A percentile compares a stretch with the other conserved stretches of the same genome.
phyloP scores from a whole-genome alignment of 2,113 vertebrate genomes.

The Stomatorhinus ivindoensis region DNA sequence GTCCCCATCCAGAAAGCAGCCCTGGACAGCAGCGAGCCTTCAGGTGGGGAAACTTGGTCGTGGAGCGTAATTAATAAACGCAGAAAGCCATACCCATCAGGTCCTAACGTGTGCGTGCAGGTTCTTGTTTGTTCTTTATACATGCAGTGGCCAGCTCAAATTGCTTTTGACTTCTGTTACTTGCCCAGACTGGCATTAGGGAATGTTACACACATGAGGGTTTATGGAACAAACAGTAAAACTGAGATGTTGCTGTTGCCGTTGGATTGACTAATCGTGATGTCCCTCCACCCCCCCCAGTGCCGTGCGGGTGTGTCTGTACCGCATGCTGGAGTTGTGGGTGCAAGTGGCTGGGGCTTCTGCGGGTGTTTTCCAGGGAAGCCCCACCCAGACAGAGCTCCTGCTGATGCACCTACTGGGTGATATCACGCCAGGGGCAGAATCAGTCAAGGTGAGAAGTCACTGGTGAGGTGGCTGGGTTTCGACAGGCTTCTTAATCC shows the following conservation, averaged over 20 bases:
- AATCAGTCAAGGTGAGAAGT: conserved; percentile 64
- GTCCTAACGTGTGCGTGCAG: not conserved
- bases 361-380: conserved; percentile 66
- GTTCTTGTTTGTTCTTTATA: not conserved
- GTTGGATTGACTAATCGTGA: not conserved
- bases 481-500: not conserved
- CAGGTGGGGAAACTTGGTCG: conserved; percentile 56
- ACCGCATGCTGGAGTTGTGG: conserved; percentile 71
- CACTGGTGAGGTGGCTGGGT: not conserved
- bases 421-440: conserved; percentile 66
- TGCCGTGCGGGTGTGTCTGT: conserved; percentile 65
- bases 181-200: not conserved
- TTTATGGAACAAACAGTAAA: not conserved
- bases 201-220: not conserved
- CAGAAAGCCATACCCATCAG: not conserved
- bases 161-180: not conserved
- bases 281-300: conserved; percentile 28
- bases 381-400: conserved; percentile 61
- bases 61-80: not conserved
- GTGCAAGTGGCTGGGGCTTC: conserved; percentile 68
- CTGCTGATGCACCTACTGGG: conserved; percentile 64
- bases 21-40: conserved; percentile 75
- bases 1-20: conserved; percentile 47
- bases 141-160: not conserved
- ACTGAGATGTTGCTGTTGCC: not conserved